A percentile compares a stretch with the other conserved stretches of the same genome.
Evolutionary conservation across 2,888 invertebrate species (phyloP).

Genomic region (Coenonympha arcania): DNA sequence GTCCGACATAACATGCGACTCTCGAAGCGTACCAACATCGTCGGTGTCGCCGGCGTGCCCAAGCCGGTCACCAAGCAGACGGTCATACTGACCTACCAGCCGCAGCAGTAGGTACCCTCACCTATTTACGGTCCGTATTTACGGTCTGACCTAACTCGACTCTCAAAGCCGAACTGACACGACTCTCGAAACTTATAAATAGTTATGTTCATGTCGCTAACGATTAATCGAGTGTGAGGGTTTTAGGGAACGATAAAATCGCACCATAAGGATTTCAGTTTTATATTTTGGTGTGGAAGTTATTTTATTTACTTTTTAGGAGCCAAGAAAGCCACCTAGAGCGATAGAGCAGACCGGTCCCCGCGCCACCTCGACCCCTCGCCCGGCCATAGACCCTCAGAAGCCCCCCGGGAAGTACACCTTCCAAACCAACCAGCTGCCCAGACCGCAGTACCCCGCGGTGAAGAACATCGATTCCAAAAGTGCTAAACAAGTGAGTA

Average conservation of each 20-base stretch:
- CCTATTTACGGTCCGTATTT: too few species aligned
- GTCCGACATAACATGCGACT: slow-evolving; percentile 48
- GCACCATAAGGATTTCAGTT: too few species aligned
- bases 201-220: too few species aligned
- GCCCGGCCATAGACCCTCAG: slow-evolving; percentile 52
- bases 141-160: too few species aligned
- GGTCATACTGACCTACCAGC: slow-evolving; percentile 65
- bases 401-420: slow-evolving; percentile 61
- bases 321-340: slow-evolving; percentile 30
- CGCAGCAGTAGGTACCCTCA: slow-evolving; percentile 65
- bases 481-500: slow-evolving; percentile 77
- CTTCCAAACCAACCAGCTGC: slow-evolving; percentile 81
- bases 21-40: slow-evolving; percentile 51
- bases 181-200: too few species aligned
- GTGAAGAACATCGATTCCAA: slow-evolving; percentile 77
- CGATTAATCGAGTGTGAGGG: too few species aligned
- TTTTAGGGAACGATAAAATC: too few species aligned
- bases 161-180: too few species aligned
- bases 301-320: slow-evolving; percentile 19
- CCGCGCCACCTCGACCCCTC: slow-evolving; percentile 36
- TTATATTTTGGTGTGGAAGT: too few species aligned
- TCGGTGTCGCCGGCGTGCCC: slow-evolving; percentile 52
- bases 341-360: slow-evolving; percentile 21
- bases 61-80: slow-evolving; percentile 67
- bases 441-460: slow-evolving; percentile 79